Percentiles rank a stretch among this genome's conserved stretches.
These are phyloP conservation scores for Sprattus sprattus DNA, from an alignment of 2,113 vertebrate genomes.

Conservation along the genomic window DNA sequence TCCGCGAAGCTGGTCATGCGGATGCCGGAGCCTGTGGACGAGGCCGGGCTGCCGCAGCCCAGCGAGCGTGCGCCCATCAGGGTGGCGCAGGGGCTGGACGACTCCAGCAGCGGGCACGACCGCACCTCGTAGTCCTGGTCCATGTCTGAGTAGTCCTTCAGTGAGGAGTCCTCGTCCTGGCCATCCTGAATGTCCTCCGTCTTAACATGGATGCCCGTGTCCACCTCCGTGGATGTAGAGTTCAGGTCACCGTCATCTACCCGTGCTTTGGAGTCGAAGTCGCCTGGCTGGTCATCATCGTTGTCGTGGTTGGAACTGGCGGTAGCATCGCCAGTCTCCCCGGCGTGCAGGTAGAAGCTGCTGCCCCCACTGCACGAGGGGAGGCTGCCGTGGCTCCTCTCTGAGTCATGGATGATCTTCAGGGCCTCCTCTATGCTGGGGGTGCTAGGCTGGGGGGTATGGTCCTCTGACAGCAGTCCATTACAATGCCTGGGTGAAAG, in stretches of 20 bases:
- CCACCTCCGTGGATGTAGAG: constrained; percentile 84
- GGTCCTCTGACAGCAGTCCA: constrained; percentile 73
- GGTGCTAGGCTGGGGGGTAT: constrained; percentile 68
- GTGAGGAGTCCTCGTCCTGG: constrained; percentile 93
- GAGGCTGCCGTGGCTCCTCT: constrained; percentile 74
- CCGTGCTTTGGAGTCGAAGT: constrained; percentile 65
- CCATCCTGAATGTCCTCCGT: constrained; percentile 92
- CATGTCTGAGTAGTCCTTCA: constrained; percentile 92
- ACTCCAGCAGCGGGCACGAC: constrained; percentile 62
- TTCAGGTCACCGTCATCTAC: constrained; percentile 64
- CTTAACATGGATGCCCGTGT: constrained; percentile 90
- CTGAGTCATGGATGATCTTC: constrained; percentile 87
- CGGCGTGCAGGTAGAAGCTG: constrained; percentile 88
- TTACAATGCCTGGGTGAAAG: constrained; percentile 51
- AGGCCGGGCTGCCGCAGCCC: constrained; percentile 79
- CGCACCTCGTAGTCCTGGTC: constrained; percentile 81
- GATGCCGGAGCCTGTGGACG: constrained; percentile 79
- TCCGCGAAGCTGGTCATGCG: constrained; percentile 97
- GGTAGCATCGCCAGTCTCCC: constrained; percentile 52
- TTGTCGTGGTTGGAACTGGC: constrained; percentile 80
- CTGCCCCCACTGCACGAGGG: constrained; percentile 74
- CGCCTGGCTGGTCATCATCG: constrained; percentile 63
- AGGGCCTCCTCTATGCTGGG: constrained; percentile 92
- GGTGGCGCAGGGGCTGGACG: constrained; percentile 79
- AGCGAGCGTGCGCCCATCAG: constrained; percentile 80